Evolutionary conservation across 1,140 invertebrate genomes (phyloP), one percentile per base, ranked within the genome.

Genomic region (Solenopsis invicta): DNA sequence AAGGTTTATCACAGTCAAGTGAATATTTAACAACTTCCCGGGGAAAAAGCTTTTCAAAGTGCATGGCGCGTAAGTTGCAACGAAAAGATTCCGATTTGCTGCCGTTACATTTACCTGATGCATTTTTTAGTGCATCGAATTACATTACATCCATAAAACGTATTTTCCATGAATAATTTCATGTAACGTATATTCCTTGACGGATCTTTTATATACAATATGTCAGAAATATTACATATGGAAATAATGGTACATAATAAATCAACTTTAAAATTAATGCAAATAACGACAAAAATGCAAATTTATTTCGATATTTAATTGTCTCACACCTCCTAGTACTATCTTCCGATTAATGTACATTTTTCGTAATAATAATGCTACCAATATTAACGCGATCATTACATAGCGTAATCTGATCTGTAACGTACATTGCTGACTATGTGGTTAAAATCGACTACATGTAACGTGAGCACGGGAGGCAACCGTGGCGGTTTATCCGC

Each of bases 1-100:
- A 86, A 86, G 76, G 71, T 89, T 89, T 89, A 89, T 89, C 76
- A 87, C 62, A 86, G 84, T 64, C 87, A 89, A 86, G 54, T 89
- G 84, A 89, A 89, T 89, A 89, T 89, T 89, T 89, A 89, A 89
- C 87, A 89, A 89, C 72, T 45, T 81, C 21, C 45, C 48, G 12
- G 59, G 76, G n/a, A 71, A 86, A 45, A 67, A 45, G 48, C 45
- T 86, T 88, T 61, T 86, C 67, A 88, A 88, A 56, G 64, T 88
- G 52, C 21, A 77, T 8, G 45, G n/a, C 13, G 16, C 48, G 80
- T 24, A 75, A 75, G 69, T 72, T 74, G 69, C 69, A 84, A 75
- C 80, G 54, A 84, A 82, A 75, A 56, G 80, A 84, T 84, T 84
- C 69, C 80, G 80, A 84, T 84, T 84, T 84, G 69, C 80, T 74